Evolutionary conservation across 2,888 invertebrate species (phyloP).

Genomic region (Drosophila atripex): DNA sequence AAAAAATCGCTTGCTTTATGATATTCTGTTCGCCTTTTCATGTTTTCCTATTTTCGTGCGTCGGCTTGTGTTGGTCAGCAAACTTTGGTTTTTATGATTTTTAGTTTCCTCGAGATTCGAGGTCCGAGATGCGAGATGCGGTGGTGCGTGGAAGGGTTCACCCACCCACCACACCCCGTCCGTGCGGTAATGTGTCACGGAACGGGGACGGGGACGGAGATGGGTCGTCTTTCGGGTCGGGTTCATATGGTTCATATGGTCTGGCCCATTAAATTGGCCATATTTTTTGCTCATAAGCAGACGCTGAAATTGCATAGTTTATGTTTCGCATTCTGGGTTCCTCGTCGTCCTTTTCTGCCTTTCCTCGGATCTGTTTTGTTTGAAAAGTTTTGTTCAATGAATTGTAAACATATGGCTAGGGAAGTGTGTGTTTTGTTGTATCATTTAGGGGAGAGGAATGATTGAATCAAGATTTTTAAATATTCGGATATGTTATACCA

Average conservation of each 20-base stretch:
- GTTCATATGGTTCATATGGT: constrained; percentile 26
- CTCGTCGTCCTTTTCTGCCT: background rate
- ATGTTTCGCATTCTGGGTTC: constrained; percentile 12
- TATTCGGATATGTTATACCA: background rate
- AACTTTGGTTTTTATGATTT: constrained; percentile 43
- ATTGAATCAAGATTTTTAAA: background rate
- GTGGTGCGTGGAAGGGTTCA: constrained; percentile 45
- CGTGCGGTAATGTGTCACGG: constrained; percentile 15
- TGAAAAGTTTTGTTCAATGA: constrained; percentile 31
- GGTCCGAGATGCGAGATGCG: constrained; percentile 36
- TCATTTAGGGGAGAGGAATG: background rate
- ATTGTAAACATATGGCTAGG: constrained; percentile 20
- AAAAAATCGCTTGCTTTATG: constrained; percentile 46
- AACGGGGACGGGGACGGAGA: background rate
- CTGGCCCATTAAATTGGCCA: constrained; percentile 68
- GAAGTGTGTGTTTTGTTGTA: constrained; percentile 1
- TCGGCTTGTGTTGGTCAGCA: constrained; percentile 38
- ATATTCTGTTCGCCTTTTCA: constrained; percentile 30
- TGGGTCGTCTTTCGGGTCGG: constrained; percentile 25
- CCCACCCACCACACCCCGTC: background rate
- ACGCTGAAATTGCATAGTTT: constrained; percentile 59
- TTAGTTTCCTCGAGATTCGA: constrained; percentile 32
- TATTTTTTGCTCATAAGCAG: constrained; percentile 67
- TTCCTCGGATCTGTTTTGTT: constrained; percentile 5
- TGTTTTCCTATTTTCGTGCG: constrained; percentile 8